Evolutionary conservation across 1,140 invertebrate species (phyloP).

Genomic region (Pygmarrhopalites habei): DNA sequence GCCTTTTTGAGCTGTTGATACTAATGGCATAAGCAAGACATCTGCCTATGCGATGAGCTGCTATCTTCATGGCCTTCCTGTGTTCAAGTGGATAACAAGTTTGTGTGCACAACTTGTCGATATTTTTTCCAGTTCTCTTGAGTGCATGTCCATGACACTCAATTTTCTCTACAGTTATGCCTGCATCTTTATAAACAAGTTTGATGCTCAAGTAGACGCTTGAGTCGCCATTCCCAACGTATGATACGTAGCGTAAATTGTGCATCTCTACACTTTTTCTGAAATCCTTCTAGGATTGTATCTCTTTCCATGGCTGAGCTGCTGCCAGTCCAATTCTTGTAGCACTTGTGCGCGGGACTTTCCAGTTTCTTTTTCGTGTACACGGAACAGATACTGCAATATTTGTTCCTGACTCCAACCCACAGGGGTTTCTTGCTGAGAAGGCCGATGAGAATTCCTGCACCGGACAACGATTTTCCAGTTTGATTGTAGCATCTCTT

Average conservation of each 20-base stretch:
- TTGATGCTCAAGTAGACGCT: not conserved
- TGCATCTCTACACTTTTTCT: not conserved
- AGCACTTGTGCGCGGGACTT: constrained; percentile 38
- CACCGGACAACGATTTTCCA: constrained; percentile 31
- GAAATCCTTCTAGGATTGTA: constrained; percentile 41
- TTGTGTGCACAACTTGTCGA: too few species aligned
- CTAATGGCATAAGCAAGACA: too few species aligned
- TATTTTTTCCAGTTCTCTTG: too few species aligned
- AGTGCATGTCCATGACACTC: constrained; percentile 5
- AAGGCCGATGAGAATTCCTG: constrained; percentile 42
- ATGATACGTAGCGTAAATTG: not conserved
- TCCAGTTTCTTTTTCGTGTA: not conserved
- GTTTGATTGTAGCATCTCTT: constrained; percentile 40
- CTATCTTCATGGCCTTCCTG: too few species aligned
- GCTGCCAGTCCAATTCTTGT: constrained; percentile 39
- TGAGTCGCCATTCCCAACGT: constrained; percentile 39
- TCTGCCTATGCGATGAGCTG: too few species aligned
- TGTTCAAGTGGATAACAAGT: too few species aligned
- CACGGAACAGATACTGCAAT: constrained; percentile 42
- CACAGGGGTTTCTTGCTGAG: constrained; percentile 44
- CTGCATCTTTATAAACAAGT: not conserved
- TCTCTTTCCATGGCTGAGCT: constrained; percentile 41
- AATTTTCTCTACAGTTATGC: not conserved
- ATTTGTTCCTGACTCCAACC: constrained; percentile 44
- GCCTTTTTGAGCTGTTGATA: not conserved